Evolutionary conservation across 64 coral and sea anemone genomes (phyloP).

Genomic region (Montipora foliosa): DNA sequence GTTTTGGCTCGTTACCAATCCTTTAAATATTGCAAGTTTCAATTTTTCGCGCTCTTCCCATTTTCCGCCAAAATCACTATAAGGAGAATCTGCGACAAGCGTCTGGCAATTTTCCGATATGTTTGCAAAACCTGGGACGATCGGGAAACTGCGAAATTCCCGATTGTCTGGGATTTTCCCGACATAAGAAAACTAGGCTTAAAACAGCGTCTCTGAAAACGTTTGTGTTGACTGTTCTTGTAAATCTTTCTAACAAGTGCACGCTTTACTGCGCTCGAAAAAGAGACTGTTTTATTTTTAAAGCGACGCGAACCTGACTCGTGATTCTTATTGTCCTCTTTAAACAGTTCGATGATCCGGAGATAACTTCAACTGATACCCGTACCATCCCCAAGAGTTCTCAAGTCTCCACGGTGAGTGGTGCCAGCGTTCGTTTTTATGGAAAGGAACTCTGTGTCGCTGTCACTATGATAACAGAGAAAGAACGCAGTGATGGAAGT

Average conservation of each 20-base stretch:
- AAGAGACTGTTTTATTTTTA: not conserved
- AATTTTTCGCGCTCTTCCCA: no score
- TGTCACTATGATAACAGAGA: conserved; percentile 29
- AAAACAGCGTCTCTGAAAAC: no score
- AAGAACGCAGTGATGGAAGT: conserved; percentile 21
- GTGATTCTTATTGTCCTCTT: not conserved
- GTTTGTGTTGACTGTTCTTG: no score
- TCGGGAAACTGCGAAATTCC: no score
- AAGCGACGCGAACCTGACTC: not conserved
- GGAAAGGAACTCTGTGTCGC: conserved; percentile 60
- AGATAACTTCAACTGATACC: not conserved
- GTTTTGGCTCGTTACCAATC: no score
- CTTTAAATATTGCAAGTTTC: no score
- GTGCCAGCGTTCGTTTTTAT: conserved; percentile 52
- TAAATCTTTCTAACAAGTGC: not conserved
- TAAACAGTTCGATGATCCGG: conserved; percentile 57
- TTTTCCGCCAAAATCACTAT: no score
- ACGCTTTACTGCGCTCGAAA: not conserved
- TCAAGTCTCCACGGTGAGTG: not conserved
- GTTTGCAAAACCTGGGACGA: no score
- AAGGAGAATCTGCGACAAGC: no score
- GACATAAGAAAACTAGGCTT: no score
- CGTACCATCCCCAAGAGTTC: conserved; percentile 15
- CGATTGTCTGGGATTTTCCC: no score
- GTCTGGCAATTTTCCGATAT: no score